phyloP scores from a whole-genome alignment of 2,797 vertebrate species.

The Siniperca obscura region DNA sequence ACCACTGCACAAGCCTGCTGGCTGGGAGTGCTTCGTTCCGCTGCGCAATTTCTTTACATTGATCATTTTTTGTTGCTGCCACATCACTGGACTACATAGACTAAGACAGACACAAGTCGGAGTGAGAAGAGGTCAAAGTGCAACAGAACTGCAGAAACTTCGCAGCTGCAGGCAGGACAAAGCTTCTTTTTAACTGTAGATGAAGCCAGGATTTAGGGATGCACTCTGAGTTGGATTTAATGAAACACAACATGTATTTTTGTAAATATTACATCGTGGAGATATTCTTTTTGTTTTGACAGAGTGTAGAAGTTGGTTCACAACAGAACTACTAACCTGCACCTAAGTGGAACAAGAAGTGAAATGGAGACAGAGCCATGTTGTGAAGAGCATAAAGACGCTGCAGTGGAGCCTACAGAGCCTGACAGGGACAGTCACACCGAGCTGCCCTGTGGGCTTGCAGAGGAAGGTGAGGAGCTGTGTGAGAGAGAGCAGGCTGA shows the following conservation, averaged over 20 bases:
- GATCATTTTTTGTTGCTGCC: conserved; percentile 70
- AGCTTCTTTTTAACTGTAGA: conserved; percentile 15
- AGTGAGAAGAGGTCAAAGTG: conserved; percentile 62
- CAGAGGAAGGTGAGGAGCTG: conserved; percentile 39
- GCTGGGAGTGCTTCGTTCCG: conserved; percentile 70
- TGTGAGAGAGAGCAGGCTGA: conserved; percentile 42
- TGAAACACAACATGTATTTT: conserved; percentile 65
- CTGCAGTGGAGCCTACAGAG: conserved; percentile 33
- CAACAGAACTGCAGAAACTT: conserved; percentile 30
- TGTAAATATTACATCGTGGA: conserved; percentile 57
- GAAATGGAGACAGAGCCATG: conserved; percentile 79
- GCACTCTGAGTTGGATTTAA: conserved; percentile 64
- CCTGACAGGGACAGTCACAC: conserved; percentile 27
- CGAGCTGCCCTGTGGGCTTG: conserved; percentile 39
- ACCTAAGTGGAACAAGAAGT: conserved; percentile 32
- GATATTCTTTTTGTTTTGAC: conserved; percentile 39
- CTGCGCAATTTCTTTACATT: conserved; percentile 75
- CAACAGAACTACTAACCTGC: conserved; percentile 34
- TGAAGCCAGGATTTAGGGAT: conserved; percentile 62
- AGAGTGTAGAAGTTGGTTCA: conserved; percentile 28
- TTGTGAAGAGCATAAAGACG: conserved; percentile 60
- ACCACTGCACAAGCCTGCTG: conserved; percentile 79
- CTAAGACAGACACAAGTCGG: conserved; percentile 24
- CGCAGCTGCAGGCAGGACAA: not conserved
- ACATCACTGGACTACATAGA: conserved; percentile 42